phyloP scores from a whole-genome alignment of 2,113 vertebrate species.

The Boleophthalmus pectinirostris region DNA sequence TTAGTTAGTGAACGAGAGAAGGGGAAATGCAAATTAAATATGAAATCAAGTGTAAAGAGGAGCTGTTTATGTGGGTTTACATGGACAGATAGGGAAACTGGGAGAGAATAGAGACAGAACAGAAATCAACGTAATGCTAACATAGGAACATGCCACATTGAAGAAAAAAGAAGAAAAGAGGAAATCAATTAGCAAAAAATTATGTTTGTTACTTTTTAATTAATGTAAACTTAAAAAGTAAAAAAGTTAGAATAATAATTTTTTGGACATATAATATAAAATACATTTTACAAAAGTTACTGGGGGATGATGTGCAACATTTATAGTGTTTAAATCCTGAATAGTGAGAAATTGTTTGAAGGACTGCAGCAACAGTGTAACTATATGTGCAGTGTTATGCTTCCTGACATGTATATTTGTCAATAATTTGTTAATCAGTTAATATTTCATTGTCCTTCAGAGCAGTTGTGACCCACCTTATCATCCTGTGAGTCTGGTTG shows the following conservation, averaged over 20 bases:
- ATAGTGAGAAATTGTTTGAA: background rate
- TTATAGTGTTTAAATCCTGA: background rate
- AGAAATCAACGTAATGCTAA: constrained; percentile 96
- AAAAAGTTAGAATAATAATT: too few relatives aligned
- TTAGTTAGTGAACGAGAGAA: constrained; percentile 14
- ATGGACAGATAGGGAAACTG: constrained; percentile 92
- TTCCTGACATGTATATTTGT: background rate
- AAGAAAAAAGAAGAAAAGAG: constrained; percentile 66
- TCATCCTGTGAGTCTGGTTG: constrained; percentile 96
- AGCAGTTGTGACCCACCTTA: constrained; percentile 82
- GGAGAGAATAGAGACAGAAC: constrained; percentile 93
- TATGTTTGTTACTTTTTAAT: constrained; percentile 11
- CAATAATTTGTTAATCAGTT: background rate
- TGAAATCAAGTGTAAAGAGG: constrained; percentile 34
- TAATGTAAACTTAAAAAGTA: too few relatives aligned
- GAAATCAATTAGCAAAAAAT: constrained; percentile 68
- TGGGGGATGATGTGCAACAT: too few relatives aligned
- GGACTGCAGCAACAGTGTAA: background rate
- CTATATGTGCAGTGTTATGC: background rate
- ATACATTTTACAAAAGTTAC: too few relatives aligned
- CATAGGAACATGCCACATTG: constrained; percentile 73
- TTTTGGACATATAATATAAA: too few relatives aligned
- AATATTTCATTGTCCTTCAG: background rate
- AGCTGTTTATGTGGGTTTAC: constrained; percentile 71
- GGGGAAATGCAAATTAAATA: constrained; percentile 26